Base-by-base conservation (phyloP, 2,797 vertebrate genomes). In the Champsocephalus esox region DNA sequence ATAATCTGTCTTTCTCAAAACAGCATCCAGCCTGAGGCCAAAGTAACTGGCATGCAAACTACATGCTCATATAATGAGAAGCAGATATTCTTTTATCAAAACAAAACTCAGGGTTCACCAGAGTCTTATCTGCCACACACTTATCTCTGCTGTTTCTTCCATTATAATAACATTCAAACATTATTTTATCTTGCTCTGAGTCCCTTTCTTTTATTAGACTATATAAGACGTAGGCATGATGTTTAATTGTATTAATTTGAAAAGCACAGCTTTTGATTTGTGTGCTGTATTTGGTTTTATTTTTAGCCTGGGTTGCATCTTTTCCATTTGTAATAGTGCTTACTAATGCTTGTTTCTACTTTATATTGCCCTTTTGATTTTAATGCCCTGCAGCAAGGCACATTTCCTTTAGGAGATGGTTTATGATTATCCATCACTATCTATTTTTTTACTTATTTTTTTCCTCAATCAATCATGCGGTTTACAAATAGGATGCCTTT, bases 11-110 rank as follows among this genome's bases (percentile, higher is more conserved):
- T 62, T 62, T 48, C 34, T 68, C 12, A 0, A 63, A 77, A 67
- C 46, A 60, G 57, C 70, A 44, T 77, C 24, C 24, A 73, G 32
- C 71, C 84, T 49, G 56, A 83, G 60, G 72, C 62, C 9, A 7
- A 63, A 34, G 46, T 48, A 54, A 66, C 16, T 56, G 49, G 73
- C 56, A 76, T 71, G 50, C 28, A 69, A 73, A 71, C 43, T 51
- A 56, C 24, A 46, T 0, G 10, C 32, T 72, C 55, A 41, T 7
- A 68, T 57, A 48, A 79, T 9, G 16, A 52, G 16, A 45, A 45
- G 5, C 12, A 16, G 12, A 46, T 64, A 52, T 52, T 75, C 34
- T 41, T 60, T 64, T 28, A 48, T 80, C 12, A 77, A 52, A 70
- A 58, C 57, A 65, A 41, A 66, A 67, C 17, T 16, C 32, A 19